These are phyloP conservation scores for Cyrtodaria siliqua DNA, from an alignment of 2,888 invertebrate genomes.

Conservation along the genomic window DNA sequence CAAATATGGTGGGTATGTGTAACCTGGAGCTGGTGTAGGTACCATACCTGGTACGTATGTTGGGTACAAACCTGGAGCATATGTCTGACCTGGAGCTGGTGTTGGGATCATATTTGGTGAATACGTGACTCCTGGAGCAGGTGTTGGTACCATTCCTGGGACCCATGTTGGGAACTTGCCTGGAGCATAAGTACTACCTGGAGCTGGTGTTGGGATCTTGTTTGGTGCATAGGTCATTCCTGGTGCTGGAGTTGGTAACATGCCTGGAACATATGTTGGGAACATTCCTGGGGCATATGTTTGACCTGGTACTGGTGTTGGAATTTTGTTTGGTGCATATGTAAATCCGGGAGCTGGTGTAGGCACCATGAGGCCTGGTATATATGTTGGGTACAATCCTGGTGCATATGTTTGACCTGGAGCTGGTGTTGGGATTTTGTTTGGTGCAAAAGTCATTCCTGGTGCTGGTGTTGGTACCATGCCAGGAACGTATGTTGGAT, in stretches of 20 bases:
- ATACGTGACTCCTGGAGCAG: no score
- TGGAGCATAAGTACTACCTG: no score
- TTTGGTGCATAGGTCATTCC: no score
- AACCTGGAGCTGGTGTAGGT: no score
- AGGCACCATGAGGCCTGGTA: constrained; percentile 35
- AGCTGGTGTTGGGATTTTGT: constrained; percentile 56
- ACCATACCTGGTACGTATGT: no score
- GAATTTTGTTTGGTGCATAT: constrained; percentile 53
- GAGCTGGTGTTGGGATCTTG: no score
- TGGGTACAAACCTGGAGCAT: no score
- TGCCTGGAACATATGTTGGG: constrained; percentile 55
- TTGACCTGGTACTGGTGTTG: constrained; percentile 53
- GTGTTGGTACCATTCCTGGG: no score
- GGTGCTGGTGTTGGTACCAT: constrained; percentile 57
- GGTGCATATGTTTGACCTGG: constrained; percentile 55
- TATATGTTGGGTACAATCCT: constrained; percentile 43
- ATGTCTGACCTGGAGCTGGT: constrained; percentile 22
- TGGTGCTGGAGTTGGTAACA: constrained; percentile 48
- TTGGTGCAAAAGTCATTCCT: constrained; percentile 56
- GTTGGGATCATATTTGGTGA: no score
- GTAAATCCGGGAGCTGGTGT: constrained; percentile 50
- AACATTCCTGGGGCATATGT: constrained; percentile 60
- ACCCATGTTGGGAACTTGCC: no score
- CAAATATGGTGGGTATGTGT: no score
- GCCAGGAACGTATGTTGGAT: constrained; percentile 22